phyloP scores from a whole-genome alignment of 1,140 invertebrate genomes.

The Dufourea novaeangliae region DNA sequence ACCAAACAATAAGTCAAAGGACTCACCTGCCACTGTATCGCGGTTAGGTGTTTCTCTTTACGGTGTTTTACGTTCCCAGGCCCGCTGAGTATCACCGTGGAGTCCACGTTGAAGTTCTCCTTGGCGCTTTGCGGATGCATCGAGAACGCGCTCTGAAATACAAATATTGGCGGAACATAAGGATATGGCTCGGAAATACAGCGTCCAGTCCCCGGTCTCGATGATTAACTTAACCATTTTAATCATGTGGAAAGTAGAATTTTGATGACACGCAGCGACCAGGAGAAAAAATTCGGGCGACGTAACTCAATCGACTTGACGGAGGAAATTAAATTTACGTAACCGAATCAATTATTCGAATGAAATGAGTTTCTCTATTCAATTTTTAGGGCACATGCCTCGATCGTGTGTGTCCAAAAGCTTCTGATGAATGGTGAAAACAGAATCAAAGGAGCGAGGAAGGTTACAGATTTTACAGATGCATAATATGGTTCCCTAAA shows the following conservation, averaged over 20 bases:
- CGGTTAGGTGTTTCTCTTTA: constrained; percentile 79
- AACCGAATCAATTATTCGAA: constrained; percentile 29
- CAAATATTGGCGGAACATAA: background rate
- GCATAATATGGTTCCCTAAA: no score
- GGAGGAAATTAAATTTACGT: constrained; percentile 16
- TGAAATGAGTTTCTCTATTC: background rate
- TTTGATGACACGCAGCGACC: background rate
- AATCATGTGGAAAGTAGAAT: constrained; percentile 24
- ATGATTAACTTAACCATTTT: background rate
- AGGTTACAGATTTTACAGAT: no score
- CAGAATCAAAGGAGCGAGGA: no score
- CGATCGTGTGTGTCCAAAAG: no score
- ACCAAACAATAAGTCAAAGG: background rate
- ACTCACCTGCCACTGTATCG: constrained; percentile 83
- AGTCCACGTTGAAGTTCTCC: constrained; percentile 68
- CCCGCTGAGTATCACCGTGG: constrained; percentile 83
- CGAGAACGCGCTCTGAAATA: constrained; percentile 79
- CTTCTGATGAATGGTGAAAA: background rate
- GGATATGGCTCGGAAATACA: background rate
- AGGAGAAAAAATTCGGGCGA: background rate
- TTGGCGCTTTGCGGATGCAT: constrained; percentile 75
- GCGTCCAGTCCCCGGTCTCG: background rate
- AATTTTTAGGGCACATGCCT: no score
- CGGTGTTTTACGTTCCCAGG: constrained; percentile 82
- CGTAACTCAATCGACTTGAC: constrained; percentile 20